Percentiles rank a stretch among this genome's conserved stretches.
phyloP scores from a whole-genome alignment of 2,113 vertebrate genomes.

The Brachirus orientalis region DNA sequence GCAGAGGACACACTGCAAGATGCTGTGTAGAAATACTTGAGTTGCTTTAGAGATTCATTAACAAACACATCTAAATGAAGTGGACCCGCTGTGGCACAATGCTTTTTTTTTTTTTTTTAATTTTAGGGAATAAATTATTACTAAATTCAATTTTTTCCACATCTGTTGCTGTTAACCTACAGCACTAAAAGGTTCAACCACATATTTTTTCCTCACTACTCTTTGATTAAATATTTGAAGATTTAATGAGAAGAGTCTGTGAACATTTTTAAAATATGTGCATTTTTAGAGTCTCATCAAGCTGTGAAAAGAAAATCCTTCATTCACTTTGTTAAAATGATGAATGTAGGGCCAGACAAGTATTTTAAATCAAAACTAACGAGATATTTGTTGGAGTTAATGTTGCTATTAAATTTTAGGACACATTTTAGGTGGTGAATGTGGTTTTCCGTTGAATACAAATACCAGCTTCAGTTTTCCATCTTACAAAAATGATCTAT shows the following conservation, averaged over 20 bases:
- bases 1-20: too few relatives aligned
- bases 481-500: too few relatives aligned
- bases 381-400: too few relatives aligned
- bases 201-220: not conserved
- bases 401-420: slow-evolving; percentile 2
- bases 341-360: not conserved
- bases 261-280: not conserved
- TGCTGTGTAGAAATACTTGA: too few relatives aligned
- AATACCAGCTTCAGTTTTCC: not conserved
- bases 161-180: slow-evolving; percentile 18
- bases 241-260: not conserved
- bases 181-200: too few relatives aligned
- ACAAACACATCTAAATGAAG: not conserved
- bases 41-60: slow-evolving; percentile 3
- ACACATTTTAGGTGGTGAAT: not conserved
- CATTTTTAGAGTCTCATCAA: slow-evolving; percentile 1
- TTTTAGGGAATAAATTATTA: not conserved
- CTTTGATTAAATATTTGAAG: slow-evolving; percentile 13
- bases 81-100: too few relatives aligned
- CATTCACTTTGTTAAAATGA: not conserved
- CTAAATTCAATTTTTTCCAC: slow-evolving; percentile 10
- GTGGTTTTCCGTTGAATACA: not conserved
- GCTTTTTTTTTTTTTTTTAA: too few relatives aligned
- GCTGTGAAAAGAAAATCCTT: slow-evolving; percentile 1
- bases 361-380: not conserved